phyloP scores from a whole-genome alignment of 2,888 invertebrate species.

The Leptodirus hochenwartii region DNA sequence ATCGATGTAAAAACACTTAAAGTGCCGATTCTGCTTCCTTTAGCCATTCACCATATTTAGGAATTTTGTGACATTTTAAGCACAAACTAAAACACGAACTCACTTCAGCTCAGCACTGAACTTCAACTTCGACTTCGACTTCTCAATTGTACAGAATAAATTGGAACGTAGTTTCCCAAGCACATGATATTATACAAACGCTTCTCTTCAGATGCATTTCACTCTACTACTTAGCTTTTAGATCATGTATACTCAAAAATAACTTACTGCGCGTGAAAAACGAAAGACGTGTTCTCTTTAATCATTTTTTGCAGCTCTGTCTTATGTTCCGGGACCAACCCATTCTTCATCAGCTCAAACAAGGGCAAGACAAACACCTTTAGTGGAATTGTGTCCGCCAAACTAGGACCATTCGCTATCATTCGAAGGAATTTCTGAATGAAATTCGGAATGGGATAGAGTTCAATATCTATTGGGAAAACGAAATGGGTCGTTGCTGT shows the following conservation, averaged over 20 bases:
- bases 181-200: no score
- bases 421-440: slow-evolving; percentile 50
- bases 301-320: slow-evolving; percentile 16
- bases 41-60: slow-evolving; percentile 15
- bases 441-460: slow-evolving; percentile 73
- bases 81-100: no score
- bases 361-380: slow-evolving; percentile 19
- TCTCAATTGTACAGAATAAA: no score
- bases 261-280: slow-evolving; percentile 18
- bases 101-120: no score
- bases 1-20: slow-evolving; percentile 17
- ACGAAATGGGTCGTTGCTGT: slow-evolving; percentile 66
- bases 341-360: slow-evolving; percentile 16
- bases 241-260: no score
- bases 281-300: slow-evolving; percentile 15
- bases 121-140: no score
- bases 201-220: no score
- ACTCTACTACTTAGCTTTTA: no score
- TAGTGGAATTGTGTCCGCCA: no score
- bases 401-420: slow-evolving; percentile 24
- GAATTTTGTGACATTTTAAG: slow-evolving; percentile 10
- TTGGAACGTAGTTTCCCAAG: no score
- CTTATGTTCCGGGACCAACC: slow-evolving; percentile 17
- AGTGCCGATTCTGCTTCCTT: no score
- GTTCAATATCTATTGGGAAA: slow-evolving; percentile 74